phyloP scores from a whole-genome alignment of 53 echinoderm and acorn worm genomes.

The Zoroaster sp. region DNA sequence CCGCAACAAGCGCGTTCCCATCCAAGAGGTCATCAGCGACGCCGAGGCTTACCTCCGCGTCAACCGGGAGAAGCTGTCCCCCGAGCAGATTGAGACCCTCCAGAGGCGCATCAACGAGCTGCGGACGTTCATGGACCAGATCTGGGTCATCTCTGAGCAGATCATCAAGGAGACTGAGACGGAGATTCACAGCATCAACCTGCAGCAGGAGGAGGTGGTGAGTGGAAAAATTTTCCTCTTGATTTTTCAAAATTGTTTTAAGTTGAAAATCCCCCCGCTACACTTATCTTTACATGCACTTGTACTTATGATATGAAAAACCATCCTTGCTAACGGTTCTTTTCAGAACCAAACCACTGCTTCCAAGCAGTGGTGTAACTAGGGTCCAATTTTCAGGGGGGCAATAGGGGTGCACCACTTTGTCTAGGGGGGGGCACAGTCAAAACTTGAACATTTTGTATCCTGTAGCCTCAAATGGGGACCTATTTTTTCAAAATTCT shows the following conservation, averaged over 20 bases:
- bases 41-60: constrained; percentile 86
- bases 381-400: too few species aligned
- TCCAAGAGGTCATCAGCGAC: constrained; percentile 88
- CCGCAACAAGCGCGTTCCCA: constrained; percentile 64
- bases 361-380: too few species aligned
- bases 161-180: constrained; percentile 86
- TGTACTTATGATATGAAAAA: too few species aligned
- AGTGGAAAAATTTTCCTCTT: background rate
- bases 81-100: constrained; percentile 81
- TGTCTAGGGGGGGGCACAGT: too few species aligned
- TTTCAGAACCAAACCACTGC: too few species aligned
- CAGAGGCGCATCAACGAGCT: constrained; percentile 83
- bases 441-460: too few species aligned
- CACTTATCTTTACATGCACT: too few species aligned
- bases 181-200: constrained; percentile 73
- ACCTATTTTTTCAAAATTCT: too few species aligned
- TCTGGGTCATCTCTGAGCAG: constrained; percentile 85
- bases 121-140: constrained; percentile 78
- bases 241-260: background rate
- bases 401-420: too few species aligned
- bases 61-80: constrained; percentile 70
- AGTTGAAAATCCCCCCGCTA: background rate
- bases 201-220: constrained; percentile 68
- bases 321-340: too few species aligned
- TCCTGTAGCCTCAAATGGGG: too few species aligned